Evolutionary conservation across 2,888 invertebrate species (phyloP).

Genomic region (Sicus ferrugineus): DNA sequence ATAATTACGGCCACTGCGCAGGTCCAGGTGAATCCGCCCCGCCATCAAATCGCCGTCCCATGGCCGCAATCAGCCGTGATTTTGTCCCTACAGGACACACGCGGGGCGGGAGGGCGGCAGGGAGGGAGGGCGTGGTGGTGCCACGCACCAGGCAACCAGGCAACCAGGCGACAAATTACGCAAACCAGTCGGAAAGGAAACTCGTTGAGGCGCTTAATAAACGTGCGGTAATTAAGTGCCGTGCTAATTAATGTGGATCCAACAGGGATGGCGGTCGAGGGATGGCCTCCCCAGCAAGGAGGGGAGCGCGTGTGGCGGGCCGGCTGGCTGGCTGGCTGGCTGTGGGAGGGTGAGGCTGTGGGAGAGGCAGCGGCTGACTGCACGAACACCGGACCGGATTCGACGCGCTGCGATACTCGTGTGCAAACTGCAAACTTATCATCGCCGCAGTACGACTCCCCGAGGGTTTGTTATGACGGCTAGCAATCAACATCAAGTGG

Average conservation of each 20-base stretch:
- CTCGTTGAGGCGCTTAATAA: constrained; percentile 54
- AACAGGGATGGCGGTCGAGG: neutral
- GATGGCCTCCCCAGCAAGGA: neutral
- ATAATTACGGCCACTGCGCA: constrained; percentile 41
- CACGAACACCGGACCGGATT: neutral
- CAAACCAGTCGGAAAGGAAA: constrained; percentile 31
- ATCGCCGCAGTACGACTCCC: neutral
- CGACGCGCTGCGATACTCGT: too few relatives aligned
- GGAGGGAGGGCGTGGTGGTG: neutral
- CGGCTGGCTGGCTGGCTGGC: neutral
- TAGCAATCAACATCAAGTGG: neutral
- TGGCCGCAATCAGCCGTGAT: neutral
- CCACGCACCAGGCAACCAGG: neutral
- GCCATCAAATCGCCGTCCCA: neutral
- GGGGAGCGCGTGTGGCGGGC: neutral
- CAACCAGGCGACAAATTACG: constrained; percentile 30
- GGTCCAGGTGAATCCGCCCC: constrained; percentile 41
- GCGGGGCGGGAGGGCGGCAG: neutral
- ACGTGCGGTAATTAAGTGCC: constrained; percentile 64
- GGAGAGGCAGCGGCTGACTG: neutral
- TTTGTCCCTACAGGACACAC: neutral
- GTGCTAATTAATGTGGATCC: constrained; percentile 64
- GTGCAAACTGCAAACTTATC: neutral
- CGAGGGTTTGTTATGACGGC: neutral
- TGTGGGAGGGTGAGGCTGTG: neutral